Percentiles rank a stretch among this genome's conserved stretches.
These are phyloP conservation scores for Sipha maydis DNA, from an alignment of 2,888 invertebrate genomes.

Conservation along the genomic window DNA sequence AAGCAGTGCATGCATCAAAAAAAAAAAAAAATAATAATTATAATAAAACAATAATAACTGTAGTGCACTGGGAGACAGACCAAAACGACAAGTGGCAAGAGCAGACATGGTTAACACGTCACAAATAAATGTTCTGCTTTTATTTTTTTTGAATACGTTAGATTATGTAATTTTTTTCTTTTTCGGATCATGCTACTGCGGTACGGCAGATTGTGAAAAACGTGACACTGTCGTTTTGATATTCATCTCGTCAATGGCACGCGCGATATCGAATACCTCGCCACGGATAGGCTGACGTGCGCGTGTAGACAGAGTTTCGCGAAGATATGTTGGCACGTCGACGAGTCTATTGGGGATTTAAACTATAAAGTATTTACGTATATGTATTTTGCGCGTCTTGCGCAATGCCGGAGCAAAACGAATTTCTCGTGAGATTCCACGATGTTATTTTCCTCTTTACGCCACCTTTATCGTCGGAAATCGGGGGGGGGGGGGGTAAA, in stretches of 20 bases:
- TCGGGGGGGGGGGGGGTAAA: background rate
- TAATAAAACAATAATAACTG: too few relatives aligned
- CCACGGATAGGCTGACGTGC: slow-evolving; percentile 1
- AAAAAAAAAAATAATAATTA: too few relatives aligned
- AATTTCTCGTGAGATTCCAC: slow-evolving; percentile 1
- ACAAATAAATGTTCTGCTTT: too few relatives aligned
- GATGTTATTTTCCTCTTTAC: background rate
- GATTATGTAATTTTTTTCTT: background rate
- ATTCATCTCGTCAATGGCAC: background rate
- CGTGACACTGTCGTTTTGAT: background rate
- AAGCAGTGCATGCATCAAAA: background rate
- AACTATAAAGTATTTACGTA: slow-evolving; percentile 28
- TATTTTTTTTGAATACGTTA: too few relatives aligned
- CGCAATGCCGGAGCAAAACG: background rate
- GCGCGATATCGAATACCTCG: background rate
- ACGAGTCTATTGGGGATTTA: slow-evolving; percentile 34
- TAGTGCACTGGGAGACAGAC: background rate
- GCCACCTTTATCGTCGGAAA: background rate
- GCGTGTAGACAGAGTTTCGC: background rate
- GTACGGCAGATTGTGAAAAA: background rate
- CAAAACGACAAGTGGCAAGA: background rate
- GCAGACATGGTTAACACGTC: too few relatives aligned
- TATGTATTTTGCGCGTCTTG: background rate
- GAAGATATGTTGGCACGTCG: background rate
- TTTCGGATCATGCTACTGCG: too few relatives aligned